phyloP scores from a whole-genome alignment of 2,113 vertebrate genomes.

The Anguilla rostrata region DNA sequence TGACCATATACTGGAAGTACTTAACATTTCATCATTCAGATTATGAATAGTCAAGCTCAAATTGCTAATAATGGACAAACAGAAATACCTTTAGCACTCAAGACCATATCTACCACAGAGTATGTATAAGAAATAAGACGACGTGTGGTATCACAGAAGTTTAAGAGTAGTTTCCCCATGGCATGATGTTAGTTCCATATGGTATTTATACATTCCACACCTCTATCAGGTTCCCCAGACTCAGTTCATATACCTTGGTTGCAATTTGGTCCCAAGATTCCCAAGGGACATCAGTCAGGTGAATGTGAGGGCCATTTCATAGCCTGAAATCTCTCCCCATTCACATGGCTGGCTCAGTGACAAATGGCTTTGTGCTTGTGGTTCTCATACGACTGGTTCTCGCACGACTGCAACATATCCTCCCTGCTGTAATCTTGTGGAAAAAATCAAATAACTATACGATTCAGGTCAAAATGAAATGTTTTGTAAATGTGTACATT shows the following conservation, averaged over 20 bases:
- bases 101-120: background rate
- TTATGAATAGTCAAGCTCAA: too few relatives aligned
- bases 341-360: background rate
- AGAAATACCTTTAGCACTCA: background rate
- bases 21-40: too few relatives aligned
- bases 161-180: background rate
- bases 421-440: background rate
- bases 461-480: background rate
- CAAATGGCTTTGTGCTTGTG: background rate
- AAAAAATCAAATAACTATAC: background rate
- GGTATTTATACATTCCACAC: background rate
- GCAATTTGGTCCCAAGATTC: background rate
- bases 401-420: background rate
- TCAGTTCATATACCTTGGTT: background rate
- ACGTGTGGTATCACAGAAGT: background rate
- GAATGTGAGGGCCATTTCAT: too few relatives aligned
- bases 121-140: background rate
- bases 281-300: too few relatives aligned
- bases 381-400: background rate
- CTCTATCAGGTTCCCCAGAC: too few relatives aligned
- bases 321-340: background rate
- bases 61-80: background rate
- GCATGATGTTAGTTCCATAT: background rate
- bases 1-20: too few relatives aligned
- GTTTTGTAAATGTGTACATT: background rate